A percentile compares a stretch with the other conserved stretches of the same genome.
Evolutionary conservation across 2,888 invertebrate species (phyloP).

Genomic region (Apeira syringaria): DNA sequence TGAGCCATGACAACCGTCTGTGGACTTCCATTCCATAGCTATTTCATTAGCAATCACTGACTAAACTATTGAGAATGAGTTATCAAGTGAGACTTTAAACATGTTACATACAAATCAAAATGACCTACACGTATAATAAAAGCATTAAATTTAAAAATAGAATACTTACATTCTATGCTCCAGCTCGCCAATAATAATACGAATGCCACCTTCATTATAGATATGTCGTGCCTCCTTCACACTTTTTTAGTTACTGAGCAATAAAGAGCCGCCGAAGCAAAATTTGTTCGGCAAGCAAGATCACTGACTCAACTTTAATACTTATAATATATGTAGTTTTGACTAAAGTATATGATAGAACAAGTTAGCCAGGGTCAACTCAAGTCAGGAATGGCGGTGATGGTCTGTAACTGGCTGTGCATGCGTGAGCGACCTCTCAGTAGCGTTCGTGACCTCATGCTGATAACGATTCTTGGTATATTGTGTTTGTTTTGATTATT

Average conservation of each 20-base stretch:
- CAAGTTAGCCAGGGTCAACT: slow-evolving; percentile 44
- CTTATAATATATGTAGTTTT: not conserved
- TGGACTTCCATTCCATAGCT: too few species aligned
- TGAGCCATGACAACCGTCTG: too few species aligned
- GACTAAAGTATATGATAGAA: slow-evolving; percentile 25
- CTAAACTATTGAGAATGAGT: too few species aligned
- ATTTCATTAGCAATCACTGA: too few species aligned
- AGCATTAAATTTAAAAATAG: too few species aligned
- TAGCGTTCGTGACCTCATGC: slow-evolving; percentile 51
- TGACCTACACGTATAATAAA: too few species aligned
- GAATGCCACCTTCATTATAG: slow-evolving; percentile 55
- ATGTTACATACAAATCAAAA: too few species aligned
- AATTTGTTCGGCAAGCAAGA: slow-evolving; percentile 9
- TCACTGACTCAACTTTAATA: slow-evolving; percentile 4
- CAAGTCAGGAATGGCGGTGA: slow-evolving; percentile 28
- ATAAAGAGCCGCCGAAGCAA: slow-evolving; percentile 16
- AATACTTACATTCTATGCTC: slow-evolving; percentile 65
- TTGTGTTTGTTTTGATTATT: slow-evolving; percentile 34
- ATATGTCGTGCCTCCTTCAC: slow-evolving; percentile 19
- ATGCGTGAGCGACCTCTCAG: slow-evolving; percentile 51
- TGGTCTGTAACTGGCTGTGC: slow-evolving; percentile 15
- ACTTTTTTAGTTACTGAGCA: slow-evolving; percentile 24
- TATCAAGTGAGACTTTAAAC: too few species aligned
- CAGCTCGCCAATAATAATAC: slow-evolving; percentile 57
- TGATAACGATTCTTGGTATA: slow-evolving; percentile 53